Evolutionary conservation across 2,113 vertebrate species (phyloP), one percentile per base, ranked within the genome.

Genomic region (Lophura nycthemera): DNA sequence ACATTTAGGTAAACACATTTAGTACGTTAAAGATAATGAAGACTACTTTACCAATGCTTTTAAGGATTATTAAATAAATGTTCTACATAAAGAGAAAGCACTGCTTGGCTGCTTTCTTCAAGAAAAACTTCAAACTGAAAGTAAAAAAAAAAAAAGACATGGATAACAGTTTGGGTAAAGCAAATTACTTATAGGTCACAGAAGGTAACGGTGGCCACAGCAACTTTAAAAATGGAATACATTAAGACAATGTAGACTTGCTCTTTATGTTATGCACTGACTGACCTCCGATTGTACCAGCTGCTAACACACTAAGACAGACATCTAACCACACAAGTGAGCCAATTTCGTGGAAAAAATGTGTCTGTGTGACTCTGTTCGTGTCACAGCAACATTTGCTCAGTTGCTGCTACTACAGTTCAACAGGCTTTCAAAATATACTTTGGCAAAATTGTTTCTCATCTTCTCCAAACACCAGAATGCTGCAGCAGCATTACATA

Each of bases 341-440:
- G 17, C 13, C 32, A 29, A 50, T 75, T 72, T 8, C 11, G 1
- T 40, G 36, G 17, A 34, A 40, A 42, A 21, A n/a, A 42, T 7
- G 15, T 8, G n/a, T 7, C 4, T 6, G 15, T 60, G 20, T 20
- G 22, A 13, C 27, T 60, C 17, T n/a, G 15, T 0, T 36, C 21
- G 19, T n/a, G 30, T 47, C 48, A 65, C 7, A 66, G 40, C 48
- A 29, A 36, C 3, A 6, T 57, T 86, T n/a, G 83, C n/a, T 48
- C 69, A 71, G 54, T 40, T 57, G 5, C 11, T 71, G 82, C 22
- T 79, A 42, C 65, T 74, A 36, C 17, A 29, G 42, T 54, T 66
- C n/a, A 84, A 24, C 0, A 45, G 3, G 13, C 72, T 78, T 71
- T 71, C 50, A 89, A 66, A 70, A 77, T 6, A 61, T 0, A 25